phyloP scores from a whole-genome alignment of 1,140 invertebrate genomes.

The Kradibia gibbosae region DNA sequence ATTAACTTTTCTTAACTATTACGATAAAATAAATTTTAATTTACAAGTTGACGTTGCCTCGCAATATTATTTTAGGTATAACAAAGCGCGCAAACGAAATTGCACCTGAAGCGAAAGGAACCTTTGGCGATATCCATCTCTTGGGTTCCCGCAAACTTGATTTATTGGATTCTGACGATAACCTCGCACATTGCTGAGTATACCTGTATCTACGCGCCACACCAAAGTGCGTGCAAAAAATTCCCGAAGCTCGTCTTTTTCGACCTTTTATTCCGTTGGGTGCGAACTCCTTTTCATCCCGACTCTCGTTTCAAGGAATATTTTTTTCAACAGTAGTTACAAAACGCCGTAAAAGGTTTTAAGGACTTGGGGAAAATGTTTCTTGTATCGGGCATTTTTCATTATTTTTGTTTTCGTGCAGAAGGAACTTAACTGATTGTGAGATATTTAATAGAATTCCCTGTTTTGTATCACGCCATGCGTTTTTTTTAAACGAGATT shows the following conservation, averaged over 20 bases:
- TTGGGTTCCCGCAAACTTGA: constrained; percentile 63
- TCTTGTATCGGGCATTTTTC: not conserved
- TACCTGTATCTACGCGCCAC: constrained; percentile 40
- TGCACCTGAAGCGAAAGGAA: constrained; percentile 50
- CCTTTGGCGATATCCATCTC: constrained; percentile 61
- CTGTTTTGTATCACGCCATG: too few species aligned
- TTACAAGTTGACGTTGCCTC: not conserved
- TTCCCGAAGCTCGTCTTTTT: constrained; percentile 55
- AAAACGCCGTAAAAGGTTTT: constrained; percentile 48
- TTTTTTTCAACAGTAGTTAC: constrained; percentile 34
- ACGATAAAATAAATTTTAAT: constrained; percentile 17
- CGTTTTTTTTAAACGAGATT: too few species aligned
- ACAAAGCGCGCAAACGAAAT: not conserved
- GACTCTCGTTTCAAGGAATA: constrained; percentile 25
- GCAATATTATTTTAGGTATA: constrained; percentile 7
- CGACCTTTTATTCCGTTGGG: constrained; percentile 47
- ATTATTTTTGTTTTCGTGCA: not conserved
- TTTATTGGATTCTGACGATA: constrained; percentile 63
- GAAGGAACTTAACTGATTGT: not conserved
- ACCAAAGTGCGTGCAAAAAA: constrained; percentile 54
- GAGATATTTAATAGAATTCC: not conserved
- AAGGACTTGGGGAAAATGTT: not conserved
- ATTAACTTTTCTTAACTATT: not conserved
- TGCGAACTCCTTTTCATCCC: constrained; percentile 39
- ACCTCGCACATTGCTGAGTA: constrained; percentile 52